These are phyloP conservation scores for Struthio camelus DNA, from an alignment of 2,113 vertebrate species.

Conservation along the genomic window DNA sequence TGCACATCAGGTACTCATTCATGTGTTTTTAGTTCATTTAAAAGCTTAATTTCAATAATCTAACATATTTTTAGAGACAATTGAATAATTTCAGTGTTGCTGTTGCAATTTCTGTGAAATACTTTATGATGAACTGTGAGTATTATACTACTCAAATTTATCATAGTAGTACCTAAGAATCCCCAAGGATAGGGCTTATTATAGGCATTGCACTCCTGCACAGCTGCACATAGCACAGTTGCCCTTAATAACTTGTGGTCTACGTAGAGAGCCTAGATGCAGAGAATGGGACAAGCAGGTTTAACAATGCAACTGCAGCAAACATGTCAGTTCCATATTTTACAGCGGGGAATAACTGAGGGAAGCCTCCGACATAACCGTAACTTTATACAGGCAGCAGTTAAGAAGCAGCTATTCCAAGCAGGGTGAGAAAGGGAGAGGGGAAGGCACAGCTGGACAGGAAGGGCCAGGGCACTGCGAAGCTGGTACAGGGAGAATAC, in stretches of 20 bases:
- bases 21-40: neutral
- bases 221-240: neutral
- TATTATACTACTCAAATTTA: neutral
- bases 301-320: neutral
- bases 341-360: neutral
- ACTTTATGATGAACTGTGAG: neutral
- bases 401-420: neutral
- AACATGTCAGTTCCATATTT: neutral
- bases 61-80: neutral
- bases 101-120: neutral
- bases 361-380: neutral
- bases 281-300: neutral
- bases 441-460: neutral
- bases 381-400: neutral
- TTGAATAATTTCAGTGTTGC: neutral
- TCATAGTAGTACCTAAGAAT: neutral
- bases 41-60: neutral
- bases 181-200: neutral
- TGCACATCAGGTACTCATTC: neutral
- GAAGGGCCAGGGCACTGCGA: neutral
- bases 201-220: neutral
- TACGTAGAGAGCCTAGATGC: neutral
- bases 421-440: neutral
- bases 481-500: neutral
- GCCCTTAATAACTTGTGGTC: neutral